These are phyloP conservation scores for Microvelia longipes DNA, from an alignment of 1,140 invertebrate species.

Conservation along the genomic window DNA sequence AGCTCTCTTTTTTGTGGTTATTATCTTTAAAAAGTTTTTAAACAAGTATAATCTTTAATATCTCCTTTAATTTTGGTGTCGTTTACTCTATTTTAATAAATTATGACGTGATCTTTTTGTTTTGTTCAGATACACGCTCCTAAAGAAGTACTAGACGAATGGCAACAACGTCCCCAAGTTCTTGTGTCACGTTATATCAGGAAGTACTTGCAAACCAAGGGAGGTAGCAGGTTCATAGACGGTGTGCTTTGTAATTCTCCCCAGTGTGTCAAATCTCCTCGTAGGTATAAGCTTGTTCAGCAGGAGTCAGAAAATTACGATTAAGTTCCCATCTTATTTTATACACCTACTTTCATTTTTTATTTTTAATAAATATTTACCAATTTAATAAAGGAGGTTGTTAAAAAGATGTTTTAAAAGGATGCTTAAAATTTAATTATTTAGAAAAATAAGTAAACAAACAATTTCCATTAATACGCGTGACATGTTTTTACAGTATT, in stretches of 20 bases:
- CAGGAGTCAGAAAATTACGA: conserved; percentile 81
- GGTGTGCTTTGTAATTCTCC: conserved; percentile 27
- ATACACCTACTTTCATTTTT: too few relatives aligned
- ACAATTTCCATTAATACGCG: too few relatives aligned
- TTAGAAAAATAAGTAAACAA: too few relatives aligned
- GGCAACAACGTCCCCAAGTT: conserved; percentile 80
- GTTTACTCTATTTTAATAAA: background rate
- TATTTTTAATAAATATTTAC: too few relatives aligned
- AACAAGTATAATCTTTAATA: too few relatives aligned
- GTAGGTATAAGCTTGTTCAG: conserved; percentile 71
- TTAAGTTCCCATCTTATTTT: conserved; percentile 36
- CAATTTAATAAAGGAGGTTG: too few relatives aligned
- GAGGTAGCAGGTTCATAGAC: conserved; percentile 32
- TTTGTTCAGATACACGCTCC: conserved; percentile 54
- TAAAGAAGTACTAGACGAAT: conserved; percentile 80
- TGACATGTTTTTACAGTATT: too few relatives aligned
- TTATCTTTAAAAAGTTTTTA: too few relatives aligned
- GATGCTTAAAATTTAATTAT: too few relatives aligned
- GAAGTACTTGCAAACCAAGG: conserved; percentile 57
- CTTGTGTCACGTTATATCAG: conserved; percentile 78
- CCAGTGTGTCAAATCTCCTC: conserved; percentile 59
- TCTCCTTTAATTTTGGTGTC: too few relatives aligned
- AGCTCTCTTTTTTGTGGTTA: too few relatives aligned
- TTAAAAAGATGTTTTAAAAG: too few relatives aligned
- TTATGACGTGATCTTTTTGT: background rate